phyloP scores from a whole-genome alignment of 2,888 invertebrate species.

The Tenthredo mesomela region DNA sequence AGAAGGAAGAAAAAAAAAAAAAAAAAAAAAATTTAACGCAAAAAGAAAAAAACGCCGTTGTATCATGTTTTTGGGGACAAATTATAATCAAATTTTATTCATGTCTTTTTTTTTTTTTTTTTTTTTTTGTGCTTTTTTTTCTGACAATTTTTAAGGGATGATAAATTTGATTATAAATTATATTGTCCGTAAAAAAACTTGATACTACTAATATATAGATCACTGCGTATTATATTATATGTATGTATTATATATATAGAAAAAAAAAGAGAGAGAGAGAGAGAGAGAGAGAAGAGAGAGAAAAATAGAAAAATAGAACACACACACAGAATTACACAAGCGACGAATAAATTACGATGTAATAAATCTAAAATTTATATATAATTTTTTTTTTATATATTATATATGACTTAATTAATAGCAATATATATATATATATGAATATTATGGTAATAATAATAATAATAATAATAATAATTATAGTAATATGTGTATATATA shows the following conservation, averaged over 20 bases:
- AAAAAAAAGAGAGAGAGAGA: background rate
- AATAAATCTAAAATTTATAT: background rate
- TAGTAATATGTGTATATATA: background rate
- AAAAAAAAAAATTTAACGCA: background rate
- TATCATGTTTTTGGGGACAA: background rate
- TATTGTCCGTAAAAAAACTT: too few species aligned
- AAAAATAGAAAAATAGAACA: background rate
- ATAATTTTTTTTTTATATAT: constrained; percentile 4
- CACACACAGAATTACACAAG: constrained; percentile 11
- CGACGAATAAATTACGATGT: background rate
- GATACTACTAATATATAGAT: too few species aligned
- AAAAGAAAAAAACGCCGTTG: background rate
- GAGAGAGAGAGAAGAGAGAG: background rate
- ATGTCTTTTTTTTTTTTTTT: too few species aligned
- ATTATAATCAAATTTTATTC: background rate
- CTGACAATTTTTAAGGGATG: background rate
- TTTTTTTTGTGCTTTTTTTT: too few species aligned
- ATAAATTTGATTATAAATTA: too few species aligned
- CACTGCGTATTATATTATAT: too few species aligned
- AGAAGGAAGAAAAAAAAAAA: background rate
- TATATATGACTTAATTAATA: constrained; percentile 2
- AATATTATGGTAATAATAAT: background rate
- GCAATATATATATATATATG: background rate
- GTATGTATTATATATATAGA: background rate
- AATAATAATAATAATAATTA: background rate